These are phyloP conservation scores for Rattus rattus DNA, from an alignment of 2,113 vertebrate species.

Conservation along the genomic window DNA sequence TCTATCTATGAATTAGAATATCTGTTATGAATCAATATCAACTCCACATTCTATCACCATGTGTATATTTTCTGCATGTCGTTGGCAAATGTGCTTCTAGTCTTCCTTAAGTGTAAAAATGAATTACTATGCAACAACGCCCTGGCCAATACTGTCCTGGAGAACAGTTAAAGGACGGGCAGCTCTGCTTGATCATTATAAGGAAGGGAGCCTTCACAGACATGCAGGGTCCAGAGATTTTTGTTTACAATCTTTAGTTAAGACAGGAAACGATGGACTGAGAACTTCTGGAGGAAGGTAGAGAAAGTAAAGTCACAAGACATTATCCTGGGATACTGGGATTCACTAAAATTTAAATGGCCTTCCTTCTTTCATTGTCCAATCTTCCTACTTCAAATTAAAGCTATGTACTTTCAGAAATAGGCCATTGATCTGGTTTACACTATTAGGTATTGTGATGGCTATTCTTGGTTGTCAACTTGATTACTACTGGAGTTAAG, in stretches of 20 bases:
- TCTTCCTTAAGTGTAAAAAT: not conserved
- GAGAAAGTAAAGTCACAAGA: not conserved
- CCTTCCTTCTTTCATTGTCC: not conserved
- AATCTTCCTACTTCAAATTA: not conserved
- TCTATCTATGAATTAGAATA: not conserved
- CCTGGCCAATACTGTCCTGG: not conserved
- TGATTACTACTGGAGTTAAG: not conserved
- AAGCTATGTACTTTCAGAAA: too few relatives aligned
- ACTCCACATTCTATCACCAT: not conserved
- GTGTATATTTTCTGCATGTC: not conserved
- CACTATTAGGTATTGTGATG: not conserved
- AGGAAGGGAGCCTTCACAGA: not conserved
- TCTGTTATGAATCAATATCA: not conserved
- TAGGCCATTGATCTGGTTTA: not conserved
- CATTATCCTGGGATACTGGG: not conserved
- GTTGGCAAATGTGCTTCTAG: not conserved
- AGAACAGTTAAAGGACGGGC: not conserved
- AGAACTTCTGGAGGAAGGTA: accelerated
- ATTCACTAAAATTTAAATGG: not conserved
- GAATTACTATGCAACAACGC: not conserved
- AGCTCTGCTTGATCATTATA: not conserved
- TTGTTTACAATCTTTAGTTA: not conserved
- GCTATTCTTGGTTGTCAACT: not conserved
- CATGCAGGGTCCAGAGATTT: not conserved
- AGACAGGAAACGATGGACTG: not conserved